Evolutionary conservation across 2,888 invertebrate genomes (phyloP), one percentile per base, ranked within the genome.

Genomic region (Nephrotoma guestfalica): DNA sequence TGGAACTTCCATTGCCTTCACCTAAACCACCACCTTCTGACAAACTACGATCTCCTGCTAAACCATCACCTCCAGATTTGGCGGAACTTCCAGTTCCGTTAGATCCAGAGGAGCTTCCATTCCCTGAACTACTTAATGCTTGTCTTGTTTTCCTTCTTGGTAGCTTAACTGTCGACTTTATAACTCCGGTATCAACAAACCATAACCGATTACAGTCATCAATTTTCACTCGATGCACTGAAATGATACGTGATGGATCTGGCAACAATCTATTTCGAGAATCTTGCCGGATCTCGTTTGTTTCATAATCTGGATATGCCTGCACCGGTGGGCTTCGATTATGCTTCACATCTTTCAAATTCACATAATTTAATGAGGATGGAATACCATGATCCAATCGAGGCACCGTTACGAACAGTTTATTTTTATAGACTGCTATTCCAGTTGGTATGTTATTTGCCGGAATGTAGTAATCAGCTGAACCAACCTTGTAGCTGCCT

Each of bases 171-270:
- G 94, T 93, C 89, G 94, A 93, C 90, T 96, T 95, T 86, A 95
- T 90, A 51, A 95, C 90, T 2, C 96, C 96, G 0, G 95, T 95
- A 89, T 96, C 96, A 0, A 96, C 93, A 89, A 95, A 94, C 96
- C 96, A 97, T 1, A 97, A 91, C 4, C 96, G 91, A 83, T 94
- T 94, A 88, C 96, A 97, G 0, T 91, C 90, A 89, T 97, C 97
- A 0, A 95, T 93, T 11, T 93, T 92, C 0, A 95, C 93, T 84
- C 96, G 92, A 90, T 96, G 96, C 3, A 96, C 95, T 0, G 95
- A 96, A 1, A 95, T 93, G 9, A 96, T 89, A 47, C 89, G 89
- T 9, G n/a, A 7, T 30, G 71, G 18, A 71, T 71, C 30, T 7
- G 30, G 71, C 9, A 71, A 30, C 71, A 71, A 71, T 57, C 11